Conservation (phyloP, 1,140 invertebrate species). For the Drosophila subobscura region DNA sequence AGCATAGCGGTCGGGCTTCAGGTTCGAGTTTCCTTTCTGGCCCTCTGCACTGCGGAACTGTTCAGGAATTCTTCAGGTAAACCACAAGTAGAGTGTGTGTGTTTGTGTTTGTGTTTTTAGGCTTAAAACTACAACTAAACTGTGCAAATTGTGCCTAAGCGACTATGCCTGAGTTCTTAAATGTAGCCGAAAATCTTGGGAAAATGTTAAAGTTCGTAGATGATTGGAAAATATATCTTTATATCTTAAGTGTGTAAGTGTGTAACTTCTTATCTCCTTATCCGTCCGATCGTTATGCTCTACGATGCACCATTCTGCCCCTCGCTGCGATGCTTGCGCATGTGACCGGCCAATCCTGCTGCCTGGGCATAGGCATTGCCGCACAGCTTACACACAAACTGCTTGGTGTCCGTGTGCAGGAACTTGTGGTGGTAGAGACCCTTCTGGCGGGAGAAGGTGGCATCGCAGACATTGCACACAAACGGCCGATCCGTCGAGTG, state of each 20-base stretch:
- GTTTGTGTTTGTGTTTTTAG: too few species aligned
- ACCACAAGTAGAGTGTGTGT: too few species aligned
- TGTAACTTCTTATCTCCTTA: neutral
- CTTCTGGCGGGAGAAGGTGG: conserved; percentile 93
- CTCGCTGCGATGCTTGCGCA: conserved; percentile 83
- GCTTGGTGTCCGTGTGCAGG: conserved; percentile 71
- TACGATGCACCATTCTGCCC: conserved; percentile 47
- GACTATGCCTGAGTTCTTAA: conserved; percentile 69
- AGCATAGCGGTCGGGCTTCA: too few species aligned
- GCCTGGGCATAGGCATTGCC: conserved; percentile 78
- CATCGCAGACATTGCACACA: conserved; percentile 89
- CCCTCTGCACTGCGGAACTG: too few species aligned
- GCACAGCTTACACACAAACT: conserved; percentile 77
- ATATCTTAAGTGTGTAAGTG: neutral
- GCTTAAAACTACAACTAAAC: neutral
- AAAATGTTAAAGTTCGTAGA: too few species aligned
- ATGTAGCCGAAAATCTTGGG: conserved; percentile 11
- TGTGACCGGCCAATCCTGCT: conserved; percentile 77
- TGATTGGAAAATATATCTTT: conserved; percentile 43
- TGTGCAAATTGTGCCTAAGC: conserved; percentile 2
- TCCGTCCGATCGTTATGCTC: neutral
- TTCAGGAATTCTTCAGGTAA: too few species aligned
- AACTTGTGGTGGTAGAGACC: conserved; percentile 84
- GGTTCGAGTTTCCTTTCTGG: too few species aligned
- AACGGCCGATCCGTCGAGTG: conserved; percentile 91